Evolutionary conservation across 2,113 vertebrate species (phyloP).

Genomic region (Hypanus sabinus): DNA sequence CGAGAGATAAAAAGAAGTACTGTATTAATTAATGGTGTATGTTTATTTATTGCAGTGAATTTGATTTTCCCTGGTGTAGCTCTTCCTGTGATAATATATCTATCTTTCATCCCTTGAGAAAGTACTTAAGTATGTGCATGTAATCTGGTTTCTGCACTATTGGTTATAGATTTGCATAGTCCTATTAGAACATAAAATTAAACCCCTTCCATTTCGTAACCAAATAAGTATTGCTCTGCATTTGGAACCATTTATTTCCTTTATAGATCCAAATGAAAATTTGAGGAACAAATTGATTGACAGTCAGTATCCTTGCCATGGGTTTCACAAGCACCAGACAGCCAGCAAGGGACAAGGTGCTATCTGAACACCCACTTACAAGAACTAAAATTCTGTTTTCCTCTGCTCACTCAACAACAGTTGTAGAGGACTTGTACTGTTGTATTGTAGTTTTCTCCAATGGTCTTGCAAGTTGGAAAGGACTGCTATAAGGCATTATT

Average conservation of each 20-base stretch:
- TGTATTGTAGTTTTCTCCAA: not conserved
- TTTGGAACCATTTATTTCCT: not conserved
- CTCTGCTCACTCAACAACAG: not conserved
- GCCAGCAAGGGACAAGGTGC: not conserved
- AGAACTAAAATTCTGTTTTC: not conserved
- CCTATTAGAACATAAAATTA: not conserved
- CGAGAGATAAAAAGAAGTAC: not conserved
- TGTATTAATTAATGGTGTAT: slow-evolving; percentile 23
- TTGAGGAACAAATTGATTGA: not conserved
- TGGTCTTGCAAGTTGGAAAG: not conserved
- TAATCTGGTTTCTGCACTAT: not conserved
- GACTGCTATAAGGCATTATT: not conserved
- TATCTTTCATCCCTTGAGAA: slow-evolving; percentile 24
- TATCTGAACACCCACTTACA: not conserved
- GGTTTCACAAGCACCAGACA: not conserved
- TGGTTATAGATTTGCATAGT: not conserved
- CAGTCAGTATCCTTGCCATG: not conserved
- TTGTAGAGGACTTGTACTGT: not conserved
- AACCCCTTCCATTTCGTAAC: not conserved
- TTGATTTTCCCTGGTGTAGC: slow-evolving; percentile 25
- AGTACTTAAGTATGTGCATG: not conserved
- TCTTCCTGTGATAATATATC: slow-evolving; percentile 21
- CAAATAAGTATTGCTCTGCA: not conserved
- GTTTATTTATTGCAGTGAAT: not conserved
- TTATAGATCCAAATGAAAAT: not conserved